Base-by-base conservation (phyloP, 2,113 vertebrate species). In the Orcinus orca region DNA sequence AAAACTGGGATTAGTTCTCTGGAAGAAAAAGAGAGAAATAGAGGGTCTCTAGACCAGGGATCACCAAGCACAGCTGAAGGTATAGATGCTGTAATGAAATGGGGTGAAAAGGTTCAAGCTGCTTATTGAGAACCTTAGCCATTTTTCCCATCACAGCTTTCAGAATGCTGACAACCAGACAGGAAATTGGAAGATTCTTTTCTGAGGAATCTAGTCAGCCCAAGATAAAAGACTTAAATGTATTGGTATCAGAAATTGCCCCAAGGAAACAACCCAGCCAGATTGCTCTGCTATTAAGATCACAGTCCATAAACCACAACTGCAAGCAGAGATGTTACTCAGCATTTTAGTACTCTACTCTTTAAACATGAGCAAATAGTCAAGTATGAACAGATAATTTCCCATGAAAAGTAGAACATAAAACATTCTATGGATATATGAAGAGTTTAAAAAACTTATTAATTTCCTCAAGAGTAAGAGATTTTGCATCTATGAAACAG, bases 231-330 rank as follows among this genome's bases (percentile, higher is more conserved):
- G 74, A 83, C 88, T 63, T 94, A 65, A 97, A 29, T 79, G 68
- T 83, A 88, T 21, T 88, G 86, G 53, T 90, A 81, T 65, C 65
- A 80, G 82, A 89, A 94, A 92, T 93, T 89, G 47, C 94, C 92
- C 73, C 33, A 70, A 88, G 86, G 82, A 93, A 90, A 36, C n/a
- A 55, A 62, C 71, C n/a, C 9, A 74, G n/a, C 82, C 70, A 26
- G 77, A n/a, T 71, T 82, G 11, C 60, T 93, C 26, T 90, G 55
- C 67, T 88, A 17, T 76, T 53, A 50, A 71, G 74, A 67, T 89
- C 68, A 47, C 26, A 76, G 84, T 31, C 84, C 71, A 68, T 41
- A 94, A 90, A 71, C 88, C 80, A 82, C 63, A 95, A 33, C n/a
- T 81, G 44, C 41, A 55, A 50, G 55, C 41, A 70, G 73, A 76